These are phyloP conservation scores for Conchocele bisecta DNA, from an alignment of 2,888 invertebrate species.

Conservation along the genomic window DNA sequence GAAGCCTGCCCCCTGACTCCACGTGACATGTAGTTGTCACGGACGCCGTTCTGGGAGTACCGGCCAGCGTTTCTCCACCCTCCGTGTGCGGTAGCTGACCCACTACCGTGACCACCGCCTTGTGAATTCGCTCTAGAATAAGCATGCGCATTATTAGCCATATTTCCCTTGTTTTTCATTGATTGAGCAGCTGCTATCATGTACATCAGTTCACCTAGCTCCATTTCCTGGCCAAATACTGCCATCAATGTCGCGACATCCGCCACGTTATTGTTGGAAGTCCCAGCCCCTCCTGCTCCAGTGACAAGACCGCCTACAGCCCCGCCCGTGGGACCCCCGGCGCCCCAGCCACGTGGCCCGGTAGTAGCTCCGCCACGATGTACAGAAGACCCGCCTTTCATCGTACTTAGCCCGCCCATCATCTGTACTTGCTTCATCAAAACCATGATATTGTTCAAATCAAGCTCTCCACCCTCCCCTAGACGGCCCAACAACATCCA, in stretches of 20 bases:
- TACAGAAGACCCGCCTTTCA: background rate
- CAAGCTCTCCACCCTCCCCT: slow-evolving; percentile 30
- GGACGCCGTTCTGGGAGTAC: background rate
- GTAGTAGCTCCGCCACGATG: background rate
- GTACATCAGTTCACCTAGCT: background rate
- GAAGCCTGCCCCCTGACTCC: background rate
- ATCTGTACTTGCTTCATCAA: background rate
- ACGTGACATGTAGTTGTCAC: background rate
- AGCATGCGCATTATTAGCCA: background rate
- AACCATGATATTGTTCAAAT: slow-evolving; percentile 29
- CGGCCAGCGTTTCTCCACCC: too few relatives aligned
- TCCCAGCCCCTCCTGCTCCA: too few relatives aligned
- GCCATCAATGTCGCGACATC: background rate
- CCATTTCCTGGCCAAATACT: background rate
- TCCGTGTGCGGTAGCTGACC: too few relatives aligned
- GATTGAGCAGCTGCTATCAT: background rate
- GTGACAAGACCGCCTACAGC: too few relatives aligned
- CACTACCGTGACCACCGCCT: too few relatives aligned
- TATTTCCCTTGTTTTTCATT: background rate
- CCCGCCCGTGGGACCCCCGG: too few relatives aligned
- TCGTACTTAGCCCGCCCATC: slow-evolving; percentile 5
- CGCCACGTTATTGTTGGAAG: too few relatives aligned
- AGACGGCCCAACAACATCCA: slow-evolving; percentile 40
- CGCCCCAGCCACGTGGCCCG: too few relatives aligned
- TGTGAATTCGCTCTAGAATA: too few relatives aligned